Evolutionary conservation across 2,797 vertebrate genomes (phyloP).

Genomic region (Eupleurogrammus muticus): DNA sequence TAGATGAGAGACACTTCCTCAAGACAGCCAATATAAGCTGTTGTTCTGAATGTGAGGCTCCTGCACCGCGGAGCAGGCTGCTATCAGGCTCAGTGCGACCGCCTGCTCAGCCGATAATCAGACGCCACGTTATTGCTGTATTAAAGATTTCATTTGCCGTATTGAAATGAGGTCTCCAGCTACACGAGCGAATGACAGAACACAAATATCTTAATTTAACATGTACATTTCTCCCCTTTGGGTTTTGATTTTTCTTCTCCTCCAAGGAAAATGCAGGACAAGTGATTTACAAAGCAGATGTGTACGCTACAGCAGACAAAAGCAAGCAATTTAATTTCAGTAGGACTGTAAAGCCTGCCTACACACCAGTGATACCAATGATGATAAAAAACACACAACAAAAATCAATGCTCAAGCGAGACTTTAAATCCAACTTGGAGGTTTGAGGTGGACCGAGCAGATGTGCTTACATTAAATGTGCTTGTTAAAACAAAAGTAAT

Average conservation of each 20-base stretch:
- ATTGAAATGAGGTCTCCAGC: neutral
- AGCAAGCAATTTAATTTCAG: too few relatives aligned
- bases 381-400: neutral
- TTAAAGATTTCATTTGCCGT: neutral
- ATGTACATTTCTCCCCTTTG: neutral
- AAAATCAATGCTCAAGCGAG: neutral
- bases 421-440: neutral
- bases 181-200: neutral
- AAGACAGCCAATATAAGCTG: neutral
- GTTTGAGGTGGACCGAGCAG: neutral
- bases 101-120: neutral
- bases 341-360: neutral
- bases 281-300: neutral
- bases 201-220: too few relatives aligned
- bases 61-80: neutral
- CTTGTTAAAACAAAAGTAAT: conserved; percentile 16
- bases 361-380: neutral
- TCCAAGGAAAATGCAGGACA: neutral
- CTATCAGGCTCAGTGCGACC: neutral
- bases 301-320: neutral
- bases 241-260: neutral
- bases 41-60: neutral
- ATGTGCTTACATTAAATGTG: neutral
- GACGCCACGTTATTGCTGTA: neutral
- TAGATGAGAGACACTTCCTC: neutral